Conservation (phyloP, 1,140 invertebrate species). For the Brachionus sp. region DNA sequence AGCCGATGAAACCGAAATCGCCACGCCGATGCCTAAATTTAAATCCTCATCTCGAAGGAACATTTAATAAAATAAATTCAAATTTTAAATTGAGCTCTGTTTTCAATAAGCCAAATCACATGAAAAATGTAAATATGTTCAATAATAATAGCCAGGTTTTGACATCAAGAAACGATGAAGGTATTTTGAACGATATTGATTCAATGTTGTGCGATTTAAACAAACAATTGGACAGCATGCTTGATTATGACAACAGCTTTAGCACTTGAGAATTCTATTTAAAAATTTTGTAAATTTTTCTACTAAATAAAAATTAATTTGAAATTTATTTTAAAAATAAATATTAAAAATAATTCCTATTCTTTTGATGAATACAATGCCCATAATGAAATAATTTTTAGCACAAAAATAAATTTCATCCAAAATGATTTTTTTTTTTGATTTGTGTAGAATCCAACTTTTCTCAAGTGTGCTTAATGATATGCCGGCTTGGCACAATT, state of each 20-base stretch:
- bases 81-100: conserved; percentile 21
- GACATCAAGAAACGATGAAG: neutral
- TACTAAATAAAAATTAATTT: neutral
- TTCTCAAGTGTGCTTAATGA: too few species aligned
- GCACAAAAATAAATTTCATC: too few species aligned
- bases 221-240: conserved; percentile 40
- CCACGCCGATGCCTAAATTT: neutral
- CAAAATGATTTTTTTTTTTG: too few species aligned
- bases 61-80: conserved; percentile 25
- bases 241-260: conserved; percentile 36
- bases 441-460: too few species aligned
- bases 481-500: too few species aligned
- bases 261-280: neutral
- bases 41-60: neutral
- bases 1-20: neutral
- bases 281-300: conserved; percentile 12
- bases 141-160: neutral
- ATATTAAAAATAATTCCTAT: neutral
- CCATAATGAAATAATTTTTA: neutral
- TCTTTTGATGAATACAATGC: neutral
- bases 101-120: conserved; percentile 1
- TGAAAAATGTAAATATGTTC: neutral
- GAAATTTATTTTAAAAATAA: neutral
- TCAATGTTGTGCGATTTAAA: conserved; percentile 44
- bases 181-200: conserved; percentile 45